phyloP scores from a whole-genome alignment of 2,888 invertebrate genomes.

The Drosophila rubida region DNA sequence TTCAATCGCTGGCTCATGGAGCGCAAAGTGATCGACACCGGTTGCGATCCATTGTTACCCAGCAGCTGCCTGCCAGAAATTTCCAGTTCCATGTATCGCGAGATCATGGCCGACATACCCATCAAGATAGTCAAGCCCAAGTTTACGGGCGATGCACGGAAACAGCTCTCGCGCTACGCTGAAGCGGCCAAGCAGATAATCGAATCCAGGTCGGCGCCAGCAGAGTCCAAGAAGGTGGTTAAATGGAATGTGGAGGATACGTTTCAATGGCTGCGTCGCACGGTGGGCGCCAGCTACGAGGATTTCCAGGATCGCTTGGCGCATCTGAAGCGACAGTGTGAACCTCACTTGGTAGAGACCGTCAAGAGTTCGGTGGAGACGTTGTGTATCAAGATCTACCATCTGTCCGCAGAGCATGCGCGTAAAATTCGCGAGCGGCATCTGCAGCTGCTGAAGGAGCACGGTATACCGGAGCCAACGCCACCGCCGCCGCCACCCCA shows the following conservation, averaged over 20 bases:
- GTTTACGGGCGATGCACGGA: slow-evolving; percentile 97
- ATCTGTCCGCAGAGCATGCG: slow-evolving; percentile 95
- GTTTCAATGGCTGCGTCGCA: slow-evolving; percentile 96
- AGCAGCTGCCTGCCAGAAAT: slow-evolving; percentile 96
- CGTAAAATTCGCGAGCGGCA: slow-evolving; percentile 96
- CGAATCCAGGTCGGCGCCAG: slow-evolving; percentile 95
- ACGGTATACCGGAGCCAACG: slow-evolving; percentile 90
- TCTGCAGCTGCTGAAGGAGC: slow-evolving; percentile 93
- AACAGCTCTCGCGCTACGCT: slow-evolving; percentile 96
- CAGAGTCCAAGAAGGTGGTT: slow-evolving; percentile 97
- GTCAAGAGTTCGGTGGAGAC: slow-evolving; percentile 98
- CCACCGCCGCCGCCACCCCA: slow-evolving; percentile 89
- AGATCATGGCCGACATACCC: slow-evolving; percentile 99
- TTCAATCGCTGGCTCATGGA: slow-evolving; percentile 99
- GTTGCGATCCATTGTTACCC: slow-evolving; percentile 95
- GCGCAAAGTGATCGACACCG: slow-evolving; percentile 95
- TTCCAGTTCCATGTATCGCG: slow-evolving; percentile 97
- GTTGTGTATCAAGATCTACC: slow-evolving; percentile 96
- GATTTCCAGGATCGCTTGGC: slow-evolving; percentile 92
- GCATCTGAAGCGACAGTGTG: slow-evolving; percentile 97
- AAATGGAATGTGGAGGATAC: slow-evolving; percentile 99
- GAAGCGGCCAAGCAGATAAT: slow-evolving; percentile 99
- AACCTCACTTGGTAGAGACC: slow-evolving; percentile 97
- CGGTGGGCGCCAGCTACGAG: slow-evolving; percentile 96
- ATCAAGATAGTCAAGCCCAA: slow-evolving; percentile 97